Percentiles rank a stretch among this genome's conserved stretches.
Conservation (phyloP, 2,113 vertebrate genomes). For the Crotalus helleri region DNA sequence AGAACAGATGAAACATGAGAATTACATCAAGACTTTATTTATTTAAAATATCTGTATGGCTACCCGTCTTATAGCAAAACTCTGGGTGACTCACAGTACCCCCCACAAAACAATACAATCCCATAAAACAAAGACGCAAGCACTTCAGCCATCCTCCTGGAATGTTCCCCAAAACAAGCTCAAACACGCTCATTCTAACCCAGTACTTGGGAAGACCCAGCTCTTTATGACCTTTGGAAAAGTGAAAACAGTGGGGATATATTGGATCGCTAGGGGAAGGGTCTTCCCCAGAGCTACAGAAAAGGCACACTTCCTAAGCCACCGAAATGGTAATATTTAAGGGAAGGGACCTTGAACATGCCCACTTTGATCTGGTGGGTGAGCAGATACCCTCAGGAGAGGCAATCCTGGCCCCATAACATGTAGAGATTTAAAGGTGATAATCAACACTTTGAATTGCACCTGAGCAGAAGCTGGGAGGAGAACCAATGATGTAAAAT, state of each 20-base stretch:
- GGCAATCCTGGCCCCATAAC: not conserved
- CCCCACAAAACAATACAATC: not conserved
- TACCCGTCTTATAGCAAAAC: not conserved
- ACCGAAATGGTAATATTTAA: not conserved
- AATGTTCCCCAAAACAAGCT: not conserved
- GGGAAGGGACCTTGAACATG: not conserved
- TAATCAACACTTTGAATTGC: not conserved
- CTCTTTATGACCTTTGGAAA: not conserved
- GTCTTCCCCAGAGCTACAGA: not conserved
- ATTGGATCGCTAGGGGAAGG: not conserved
- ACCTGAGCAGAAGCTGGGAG: not conserved
- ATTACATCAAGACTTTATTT: not conserved
- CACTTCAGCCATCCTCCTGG: not conserved
- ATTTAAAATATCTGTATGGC: not conserved
- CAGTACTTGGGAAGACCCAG: not conserved
- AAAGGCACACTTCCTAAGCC: not conserved
- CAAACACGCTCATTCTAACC: not conserved
- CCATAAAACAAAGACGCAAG: not conserved
- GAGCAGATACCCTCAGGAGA: not conserved
- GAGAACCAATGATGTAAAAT: not conserved
- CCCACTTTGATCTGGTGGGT: not conserved
- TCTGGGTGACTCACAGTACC: not conserved
- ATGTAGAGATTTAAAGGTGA: not conserved
- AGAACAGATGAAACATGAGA: not conserved
- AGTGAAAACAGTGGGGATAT: not conserved